Percentiles rank a stretch among this genome's conserved stretches.
phyloP scores from a whole-genome alignment of 2,888 invertebrate species.

The Helleia helle region DNA sequence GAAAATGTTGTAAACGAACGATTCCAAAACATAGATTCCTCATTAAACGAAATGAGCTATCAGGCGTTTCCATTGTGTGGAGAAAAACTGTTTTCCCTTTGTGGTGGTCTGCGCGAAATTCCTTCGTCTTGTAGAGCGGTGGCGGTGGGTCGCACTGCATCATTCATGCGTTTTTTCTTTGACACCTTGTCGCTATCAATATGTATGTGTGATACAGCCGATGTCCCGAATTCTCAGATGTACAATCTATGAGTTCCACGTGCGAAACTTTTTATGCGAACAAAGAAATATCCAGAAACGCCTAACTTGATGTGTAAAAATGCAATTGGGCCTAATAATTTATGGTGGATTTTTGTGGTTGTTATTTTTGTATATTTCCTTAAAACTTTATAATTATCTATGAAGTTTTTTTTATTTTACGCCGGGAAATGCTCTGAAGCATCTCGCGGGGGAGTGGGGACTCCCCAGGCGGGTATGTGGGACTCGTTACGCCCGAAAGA shows the following conservation, averaged over 20 bases:
- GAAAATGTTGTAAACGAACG: slow-evolving; percentile 7
- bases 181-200: slow-evolving; percentile 66
- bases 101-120: slow-evolving; percentile 59
- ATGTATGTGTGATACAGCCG: slow-evolving; percentile 61
- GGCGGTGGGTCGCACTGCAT: slow-evolving; percentile 63
- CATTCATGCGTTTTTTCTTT: slow-evolving; percentile 66
- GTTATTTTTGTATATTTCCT: no score
- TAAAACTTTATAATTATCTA: no score
- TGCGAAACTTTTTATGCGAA: slow-evolving; percentile 22
- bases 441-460: no score
- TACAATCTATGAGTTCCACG: slow-evolving; percentile 7
- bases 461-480: no score
- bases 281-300: no score
- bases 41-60: slow-evolving; percentile 68
- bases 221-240: slow-evolving; percentile 6
- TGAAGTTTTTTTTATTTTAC: no score
- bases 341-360: no score
- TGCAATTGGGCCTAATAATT: no score
- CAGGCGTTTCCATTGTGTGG: slow-evolving; percentile 45
- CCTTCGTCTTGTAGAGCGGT: slow-evolving; percentile 58
- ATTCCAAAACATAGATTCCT: slow-evolving; percentile 31
- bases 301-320: no score
- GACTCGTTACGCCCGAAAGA: no score
- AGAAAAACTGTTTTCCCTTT: slow-evolving; percentile 55
- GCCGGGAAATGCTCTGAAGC: no score